A percentile compares a stretch with the other conserved stretches of the same genome.
Conservation (phyloP, 1,140 invertebrate genomes). For the Diuraphis noxia region DNA sequence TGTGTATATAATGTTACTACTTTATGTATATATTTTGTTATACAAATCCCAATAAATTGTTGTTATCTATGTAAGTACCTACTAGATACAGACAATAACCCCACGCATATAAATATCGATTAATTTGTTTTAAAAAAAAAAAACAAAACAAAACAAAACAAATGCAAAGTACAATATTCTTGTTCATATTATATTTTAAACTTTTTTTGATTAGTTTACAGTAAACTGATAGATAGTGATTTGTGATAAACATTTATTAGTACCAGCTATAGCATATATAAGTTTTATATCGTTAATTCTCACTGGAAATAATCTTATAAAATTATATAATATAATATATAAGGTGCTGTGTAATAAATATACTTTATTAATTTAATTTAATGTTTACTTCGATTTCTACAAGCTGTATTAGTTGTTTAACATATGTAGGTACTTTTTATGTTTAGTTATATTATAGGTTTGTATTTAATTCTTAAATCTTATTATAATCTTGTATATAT, state of each 20-base stretch:
- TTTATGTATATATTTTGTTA: neutral
- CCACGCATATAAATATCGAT: neutral
- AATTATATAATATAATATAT: slow-evolving; percentile 5
- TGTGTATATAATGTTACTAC: neutral
- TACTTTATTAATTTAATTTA: neutral
- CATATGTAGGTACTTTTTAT: neutral
- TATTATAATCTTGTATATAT: neutral
- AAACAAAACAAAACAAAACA: neutral
- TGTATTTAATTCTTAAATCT: neutral
- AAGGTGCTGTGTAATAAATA: neutral
- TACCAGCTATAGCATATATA: neutral
- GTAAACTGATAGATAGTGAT: neutral
- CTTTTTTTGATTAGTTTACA: neutral
- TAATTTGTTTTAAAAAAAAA: neutral
- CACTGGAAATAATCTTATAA: neutral
- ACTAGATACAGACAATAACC: neutral
- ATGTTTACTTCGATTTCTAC: neutral
- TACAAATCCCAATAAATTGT: neutral
- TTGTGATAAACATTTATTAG: neutral
- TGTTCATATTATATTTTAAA: neutral
- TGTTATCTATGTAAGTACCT: slow-evolving; percentile 1
- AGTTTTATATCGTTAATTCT: neutral
- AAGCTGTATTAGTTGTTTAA: neutral
- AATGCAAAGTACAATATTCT: neutral
- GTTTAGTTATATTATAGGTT: neutral